A percentile compares a stretch with the other conserved stretches of the same genome.
Conservation (phyloP, 2,888 invertebrate species). For the Habroteleia sp. region DNA sequence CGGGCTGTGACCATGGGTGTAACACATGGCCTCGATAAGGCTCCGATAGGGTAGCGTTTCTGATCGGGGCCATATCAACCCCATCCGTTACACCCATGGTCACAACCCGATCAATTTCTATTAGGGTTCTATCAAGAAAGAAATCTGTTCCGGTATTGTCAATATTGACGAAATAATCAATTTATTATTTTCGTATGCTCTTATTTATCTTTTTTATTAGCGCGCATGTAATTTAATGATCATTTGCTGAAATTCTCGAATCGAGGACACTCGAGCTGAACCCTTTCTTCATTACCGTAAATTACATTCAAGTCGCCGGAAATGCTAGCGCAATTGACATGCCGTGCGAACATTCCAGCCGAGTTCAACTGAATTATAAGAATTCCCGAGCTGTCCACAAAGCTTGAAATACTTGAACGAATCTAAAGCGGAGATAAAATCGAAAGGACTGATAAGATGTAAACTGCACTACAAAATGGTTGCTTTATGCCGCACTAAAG, state of each 20-base stretch:
- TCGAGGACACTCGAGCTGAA: slow-evolving; percentile 40
- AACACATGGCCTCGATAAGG: no score
- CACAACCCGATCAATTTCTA: no score
- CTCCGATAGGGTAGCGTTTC: no score
- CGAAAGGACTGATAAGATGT: slow-evolving; percentile 30
- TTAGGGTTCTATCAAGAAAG: no score
- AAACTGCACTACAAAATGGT: slow-evolving; percentile 27
- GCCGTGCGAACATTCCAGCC: slow-evolving; percentile 61
- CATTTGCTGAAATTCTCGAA: slow-evolving; percentile 52
- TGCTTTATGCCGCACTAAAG: slow-evolving; percentile 19
- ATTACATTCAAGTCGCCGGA: slow-evolving; percentile 60
- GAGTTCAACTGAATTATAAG: slow-evolving; percentile 63
- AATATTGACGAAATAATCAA: background rate
- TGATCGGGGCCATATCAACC: no score
- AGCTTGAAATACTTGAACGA: slow-evolving; percentile 49
- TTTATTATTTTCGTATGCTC: slow-evolving; percentile 5
- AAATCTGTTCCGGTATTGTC: no score
- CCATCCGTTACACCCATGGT: no score
- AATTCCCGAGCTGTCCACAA: slow-evolving; percentile 62
- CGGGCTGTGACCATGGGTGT: no score
- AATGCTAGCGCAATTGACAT: slow-evolving; percentile 58
- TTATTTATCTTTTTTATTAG: slow-evolving; percentile 38
- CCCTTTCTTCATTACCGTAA: slow-evolving; percentile 64
- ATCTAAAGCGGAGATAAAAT: slow-evolving; percentile 31
- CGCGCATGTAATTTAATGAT: slow-evolving; percentile 33